Evolutionary conservation across 2,797 vertebrate species (phyloP), one percentile per base, ranked within the genome.

Genomic region (Poeciliopsis presidionis): DNA sequence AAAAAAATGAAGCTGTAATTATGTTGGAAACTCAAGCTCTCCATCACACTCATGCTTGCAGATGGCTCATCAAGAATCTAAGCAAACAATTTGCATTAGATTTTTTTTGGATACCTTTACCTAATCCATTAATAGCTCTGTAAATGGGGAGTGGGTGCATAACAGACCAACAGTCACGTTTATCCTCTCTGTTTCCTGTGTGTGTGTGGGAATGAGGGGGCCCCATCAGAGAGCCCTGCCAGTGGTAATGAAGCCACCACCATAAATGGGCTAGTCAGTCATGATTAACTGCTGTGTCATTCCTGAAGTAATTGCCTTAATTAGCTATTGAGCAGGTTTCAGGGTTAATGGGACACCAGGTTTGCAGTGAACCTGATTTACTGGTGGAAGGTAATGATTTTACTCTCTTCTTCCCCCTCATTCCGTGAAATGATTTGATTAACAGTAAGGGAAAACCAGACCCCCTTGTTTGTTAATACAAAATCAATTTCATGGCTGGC

Each of bases 401-500:
- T 95, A 95, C 96, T 97, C 97, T 96, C 96, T 96, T 97, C 96
- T 96, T 96, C 94, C 93, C 43, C 91, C 94, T 94, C 96, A 94
- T 97, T 96, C 96, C 96, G 96, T 89, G 95, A 96, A 97, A 96
- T 98, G 95, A 98, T 97, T 98, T 98, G 96, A 97, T 97, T 97
- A 97, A 96, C 95, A 95, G 96, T 96, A 91, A 80, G 95, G 95
- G 96, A 94, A 94, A 96, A 98, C 97, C 95, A 96, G 96, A 97
- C 94, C 93, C 90, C 88, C 91, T 93, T 97, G 97, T 97, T 97
- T 98, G 97, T 97, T 98, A 97, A 97, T 98, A 97, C 96, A 98
- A 97, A 99, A 98, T 97, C 97, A 98, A 99, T 99, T 99, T 99
- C 97, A 99, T 96, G 97, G 95, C 95, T 96, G 96, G 95, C 94